phyloP scores from a whole-genome alignment of 2,888 invertebrate genomes.

The Stenchaetothrips biformis region DNA sequence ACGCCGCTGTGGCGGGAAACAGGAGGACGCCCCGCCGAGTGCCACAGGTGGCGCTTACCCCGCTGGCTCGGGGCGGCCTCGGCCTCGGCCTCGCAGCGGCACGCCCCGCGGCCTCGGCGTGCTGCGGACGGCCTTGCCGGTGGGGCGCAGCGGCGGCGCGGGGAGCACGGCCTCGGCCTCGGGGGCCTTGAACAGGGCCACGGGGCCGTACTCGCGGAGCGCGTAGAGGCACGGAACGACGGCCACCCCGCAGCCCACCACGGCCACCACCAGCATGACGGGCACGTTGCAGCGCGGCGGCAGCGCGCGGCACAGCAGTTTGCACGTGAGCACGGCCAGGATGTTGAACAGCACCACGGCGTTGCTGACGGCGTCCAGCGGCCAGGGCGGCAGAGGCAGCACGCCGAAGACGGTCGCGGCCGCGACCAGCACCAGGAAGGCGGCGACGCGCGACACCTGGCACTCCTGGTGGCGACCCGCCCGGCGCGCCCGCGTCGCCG shows the following conservation, averaged over 20 bases:
- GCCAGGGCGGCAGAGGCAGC: not conserved
- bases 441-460: not conserved
- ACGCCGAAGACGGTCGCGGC: not conserved
- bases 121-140: not conserved
- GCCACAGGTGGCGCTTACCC: too few species aligned
- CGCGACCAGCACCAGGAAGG: not conserved
- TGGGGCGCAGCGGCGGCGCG: not conserved
- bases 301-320: not conserved
- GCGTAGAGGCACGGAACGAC: not conserved
- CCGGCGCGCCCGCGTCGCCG: too few species aligned
- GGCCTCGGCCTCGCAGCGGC: too few species aligned
- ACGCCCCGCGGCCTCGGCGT: not conserved
- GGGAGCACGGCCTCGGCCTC: not conserved
- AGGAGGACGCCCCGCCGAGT: too few species aligned
- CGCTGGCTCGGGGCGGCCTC: too few species aligned
- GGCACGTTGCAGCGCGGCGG: not conserved
- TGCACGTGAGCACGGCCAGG: not conserved
- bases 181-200: not conserved
- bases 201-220: too few species aligned
- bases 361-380: not conserved
- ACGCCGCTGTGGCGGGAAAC: too few species aligned
- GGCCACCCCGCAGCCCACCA: not conserved
- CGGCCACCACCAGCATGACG: not conserved
- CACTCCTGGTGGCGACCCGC: not conserved
- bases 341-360: not conserved